phyloP scores from a whole-genome alignment of 2,113 vertebrate species.

The Oreotrochilus melanogaster region DNA sequence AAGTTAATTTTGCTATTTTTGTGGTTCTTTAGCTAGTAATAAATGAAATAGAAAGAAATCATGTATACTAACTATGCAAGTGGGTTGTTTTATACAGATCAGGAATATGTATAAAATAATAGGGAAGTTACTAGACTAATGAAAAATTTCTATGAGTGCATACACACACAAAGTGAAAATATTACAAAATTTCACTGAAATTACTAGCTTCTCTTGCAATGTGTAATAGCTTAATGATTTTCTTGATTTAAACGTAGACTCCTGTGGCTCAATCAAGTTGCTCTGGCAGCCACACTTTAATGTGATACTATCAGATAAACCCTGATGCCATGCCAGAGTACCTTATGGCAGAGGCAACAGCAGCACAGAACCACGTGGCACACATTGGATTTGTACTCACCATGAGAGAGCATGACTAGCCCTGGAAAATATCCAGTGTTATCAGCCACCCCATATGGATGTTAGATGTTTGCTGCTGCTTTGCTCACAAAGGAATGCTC shows the following conservation, averaged over 20 bases:
- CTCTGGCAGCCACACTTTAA: neutral
- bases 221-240: neutral
- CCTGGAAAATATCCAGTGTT: neutral
- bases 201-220: neutral
- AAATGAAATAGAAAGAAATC: neutral
- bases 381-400: neutral
- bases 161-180: neutral
- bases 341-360: neutral
- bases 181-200: neutral
- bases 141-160: neutral
- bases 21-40: neutral
- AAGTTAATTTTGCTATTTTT: neutral
- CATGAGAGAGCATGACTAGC: neutral
- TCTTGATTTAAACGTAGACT: neutral
- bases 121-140: neutral
- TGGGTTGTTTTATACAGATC: neutral
- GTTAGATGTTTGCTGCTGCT: neutral
- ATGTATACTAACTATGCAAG: neutral
- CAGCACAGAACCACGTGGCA: neutral
- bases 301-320: accelerated
- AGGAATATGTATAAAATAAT: neutral
- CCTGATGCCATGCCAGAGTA: neutral
- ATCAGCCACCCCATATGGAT: neutral
- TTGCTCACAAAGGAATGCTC: neutral
- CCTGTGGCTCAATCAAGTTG: neutral